These are phyloP conservation scores for Ceyx erithaca DNA, from an alignment of 2,797 vertebrate species.

Conservation along the genomic window DNA sequence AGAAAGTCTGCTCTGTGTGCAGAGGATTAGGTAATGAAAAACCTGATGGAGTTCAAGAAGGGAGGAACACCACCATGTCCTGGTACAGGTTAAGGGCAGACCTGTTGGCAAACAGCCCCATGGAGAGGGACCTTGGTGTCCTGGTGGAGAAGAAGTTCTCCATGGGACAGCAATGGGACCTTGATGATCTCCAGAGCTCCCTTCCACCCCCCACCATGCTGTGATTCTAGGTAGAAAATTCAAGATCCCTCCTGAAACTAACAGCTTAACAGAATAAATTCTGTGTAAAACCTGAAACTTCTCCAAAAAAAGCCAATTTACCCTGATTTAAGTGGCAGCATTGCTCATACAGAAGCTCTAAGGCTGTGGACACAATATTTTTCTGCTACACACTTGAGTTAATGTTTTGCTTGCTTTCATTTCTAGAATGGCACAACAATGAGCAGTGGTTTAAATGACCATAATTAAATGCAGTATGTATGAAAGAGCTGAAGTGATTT, in stretches of 20 bases:
- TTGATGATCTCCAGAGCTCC: too few relatives aligned
- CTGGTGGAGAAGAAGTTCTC: too few relatives aligned
- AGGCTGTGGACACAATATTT: not conserved
- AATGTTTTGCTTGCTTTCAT: constrained; percentile 5
- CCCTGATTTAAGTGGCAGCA: rapidly evolving
- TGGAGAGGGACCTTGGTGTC: too few relatives aligned
- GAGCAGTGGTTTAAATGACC: not conserved
- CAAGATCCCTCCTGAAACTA: not conserved
- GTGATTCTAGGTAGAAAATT: not conserved
- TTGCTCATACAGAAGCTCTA: not conserved
- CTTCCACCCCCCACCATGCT: too few relatives aligned
- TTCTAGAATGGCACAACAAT: not conserved
- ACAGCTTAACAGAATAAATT: not conserved
- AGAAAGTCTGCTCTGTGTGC: not conserved
- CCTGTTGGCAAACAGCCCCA: too few relatives aligned
- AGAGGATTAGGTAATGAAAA: not conserved
- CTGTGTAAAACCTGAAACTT: not conserved
- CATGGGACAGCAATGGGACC: too few relatives aligned
- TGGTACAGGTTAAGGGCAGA: too few relatives aligned
- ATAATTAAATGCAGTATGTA: constrained; percentile 33
- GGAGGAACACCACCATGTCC: too few relatives aligned
- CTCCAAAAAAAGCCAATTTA: not conserved
- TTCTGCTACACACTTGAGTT: not conserved
- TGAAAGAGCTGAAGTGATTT: constrained; percentile 53
- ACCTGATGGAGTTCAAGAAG: too few relatives aligned